phyloP scores from a whole-genome alignment of 2,113 vertebrate genomes.

The Jaculus jaculus region DNA sequence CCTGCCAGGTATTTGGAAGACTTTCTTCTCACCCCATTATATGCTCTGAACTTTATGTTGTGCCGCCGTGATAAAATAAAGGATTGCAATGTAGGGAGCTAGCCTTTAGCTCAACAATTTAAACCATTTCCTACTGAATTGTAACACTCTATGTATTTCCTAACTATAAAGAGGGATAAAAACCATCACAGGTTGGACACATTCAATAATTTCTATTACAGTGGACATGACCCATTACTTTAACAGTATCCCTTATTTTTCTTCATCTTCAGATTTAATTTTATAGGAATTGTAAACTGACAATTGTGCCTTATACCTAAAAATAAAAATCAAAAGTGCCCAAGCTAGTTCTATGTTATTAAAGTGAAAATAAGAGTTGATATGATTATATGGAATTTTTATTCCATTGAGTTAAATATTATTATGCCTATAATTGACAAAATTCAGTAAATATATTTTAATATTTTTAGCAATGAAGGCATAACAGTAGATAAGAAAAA shows the following conservation, averaged over 20 bases:
- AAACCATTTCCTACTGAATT: conserved; percentile 25
- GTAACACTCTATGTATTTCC: conserved; percentile 51
- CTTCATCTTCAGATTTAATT: conserved; percentile 56
- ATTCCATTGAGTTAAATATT: neutral
- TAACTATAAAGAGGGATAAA: conserved; percentile 47
- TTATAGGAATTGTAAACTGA: conserved; percentile 46
- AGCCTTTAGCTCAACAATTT: conserved; percentile 53
- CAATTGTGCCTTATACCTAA: neutral
- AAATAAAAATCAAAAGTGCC: neutral
- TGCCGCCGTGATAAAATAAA: conserved; percentile 71
- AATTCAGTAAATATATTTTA: neutral
- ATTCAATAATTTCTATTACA: conserved; percentile 61
- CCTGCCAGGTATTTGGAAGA: conserved; percentile 54
- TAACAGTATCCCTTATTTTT: conserved; percentile 47
- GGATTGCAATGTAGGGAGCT: conserved; percentile 40
- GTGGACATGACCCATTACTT: conserved; percentile 50
- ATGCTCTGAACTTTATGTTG: conserved; percentile 67
- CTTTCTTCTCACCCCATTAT: conserved; percentile 60
- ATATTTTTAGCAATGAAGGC: neutral
- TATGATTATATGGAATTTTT: neutral
- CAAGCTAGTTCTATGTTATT: neutral
- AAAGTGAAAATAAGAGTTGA: neutral
- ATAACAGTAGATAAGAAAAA: neutral
- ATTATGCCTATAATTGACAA: neutral
- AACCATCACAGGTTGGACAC: conserved; percentile 7